These are phyloP conservation scores for Macrostomum cliftonense DNA, from an alignment of 2,888 invertebrate species.

Conservation along the genomic window DNA sequence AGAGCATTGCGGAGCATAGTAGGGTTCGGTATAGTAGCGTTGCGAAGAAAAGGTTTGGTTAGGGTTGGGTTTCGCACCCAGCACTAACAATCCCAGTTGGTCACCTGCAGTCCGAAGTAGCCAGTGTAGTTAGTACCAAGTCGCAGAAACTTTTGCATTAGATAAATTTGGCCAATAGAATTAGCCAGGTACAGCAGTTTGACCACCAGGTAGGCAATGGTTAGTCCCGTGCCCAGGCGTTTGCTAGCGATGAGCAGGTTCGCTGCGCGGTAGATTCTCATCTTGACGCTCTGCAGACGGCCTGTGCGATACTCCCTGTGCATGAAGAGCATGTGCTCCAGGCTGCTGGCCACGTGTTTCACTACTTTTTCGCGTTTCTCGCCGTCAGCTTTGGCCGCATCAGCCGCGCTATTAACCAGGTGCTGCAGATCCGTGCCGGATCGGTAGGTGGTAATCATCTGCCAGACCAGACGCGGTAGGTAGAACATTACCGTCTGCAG, in stretches of 20 bases:
- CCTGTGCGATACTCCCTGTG: constrained; percentile 10
- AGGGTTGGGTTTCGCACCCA: too few species aligned
- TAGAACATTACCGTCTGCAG: constrained; percentile 6
- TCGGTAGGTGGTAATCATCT: constrained; percentile 1
- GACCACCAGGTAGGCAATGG: not conserved
- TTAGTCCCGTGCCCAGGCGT: constrained; percentile 7
- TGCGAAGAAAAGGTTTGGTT: too few species aligned
- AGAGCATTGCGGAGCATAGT: too few species aligned
- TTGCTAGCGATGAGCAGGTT: constrained; percentile 6
- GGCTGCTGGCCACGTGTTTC: not conserved
- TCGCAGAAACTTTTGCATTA: constrained; percentile 7
- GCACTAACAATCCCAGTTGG: constrained; percentile 2
- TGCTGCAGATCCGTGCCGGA: not conserved
- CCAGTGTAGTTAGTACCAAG: not conserved
- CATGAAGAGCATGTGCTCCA: constrained; percentile 4
- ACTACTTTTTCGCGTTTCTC: not conserved
- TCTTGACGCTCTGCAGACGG: not conserved
- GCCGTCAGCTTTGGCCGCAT: not conserved
- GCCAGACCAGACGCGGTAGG: constrained; percentile 5
- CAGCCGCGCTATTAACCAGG: too few species aligned
- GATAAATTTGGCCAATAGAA: constrained; percentile 6
- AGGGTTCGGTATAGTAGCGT: too few species aligned
- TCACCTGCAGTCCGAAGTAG: not conserved
- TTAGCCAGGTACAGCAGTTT: constrained; percentile 8
- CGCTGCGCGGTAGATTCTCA: not conserved